Percentiles rank a stretch among this genome's conserved stretches.
Conservation (phyloP, 2,888 invertebrate species). For the Polymixis flavicincta region DNA sequence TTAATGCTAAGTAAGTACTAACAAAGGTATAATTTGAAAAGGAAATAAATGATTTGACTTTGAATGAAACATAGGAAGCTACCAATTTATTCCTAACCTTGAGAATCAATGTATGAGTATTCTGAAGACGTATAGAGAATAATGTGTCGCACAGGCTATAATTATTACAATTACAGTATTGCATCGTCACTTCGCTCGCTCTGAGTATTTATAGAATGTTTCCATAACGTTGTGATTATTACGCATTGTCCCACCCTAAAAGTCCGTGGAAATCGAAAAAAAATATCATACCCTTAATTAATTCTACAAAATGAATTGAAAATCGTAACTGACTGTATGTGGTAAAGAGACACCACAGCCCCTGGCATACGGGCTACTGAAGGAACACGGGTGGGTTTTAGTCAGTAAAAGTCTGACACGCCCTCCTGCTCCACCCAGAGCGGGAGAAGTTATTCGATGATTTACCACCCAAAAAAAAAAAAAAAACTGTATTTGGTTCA, state of each 20-base stretch:
- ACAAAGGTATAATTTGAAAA: not conserved
- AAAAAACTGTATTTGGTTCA: too few relatives aligned
- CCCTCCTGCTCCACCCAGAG: too few relatives aligned
- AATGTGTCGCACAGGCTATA: not conserved
- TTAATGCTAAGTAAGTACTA: not conserved
- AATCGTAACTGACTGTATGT: not conserved
- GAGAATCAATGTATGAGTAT: conserved; percentile 9
- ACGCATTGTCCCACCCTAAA: not conserved
- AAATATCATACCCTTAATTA: not conserved
- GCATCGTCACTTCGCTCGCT: not conserved
- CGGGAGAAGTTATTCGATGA: too few relatives aligned
- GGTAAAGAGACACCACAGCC: too few relatives aligned
- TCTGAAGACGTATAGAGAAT: not conserved
- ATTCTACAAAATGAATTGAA: not conserved
- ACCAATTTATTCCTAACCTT: conserved; percentile 32
- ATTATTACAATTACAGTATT: conserved; percentile 5
- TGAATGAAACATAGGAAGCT: not conserved
- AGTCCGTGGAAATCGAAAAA: not conserved
- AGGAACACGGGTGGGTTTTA: too few relatives aligned
- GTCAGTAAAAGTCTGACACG: too few relatives aligned
- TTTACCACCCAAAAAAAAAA: too few relatives aligned
- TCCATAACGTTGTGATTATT: not conserved
- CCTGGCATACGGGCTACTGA: too few relatives aligned
- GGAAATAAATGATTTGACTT: conserved; percentile 15
- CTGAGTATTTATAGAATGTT: not conserved